Base-by-base conservation (phyloP, 2,888 invertebrate species). In the Pimpla rufipes region DNA sequence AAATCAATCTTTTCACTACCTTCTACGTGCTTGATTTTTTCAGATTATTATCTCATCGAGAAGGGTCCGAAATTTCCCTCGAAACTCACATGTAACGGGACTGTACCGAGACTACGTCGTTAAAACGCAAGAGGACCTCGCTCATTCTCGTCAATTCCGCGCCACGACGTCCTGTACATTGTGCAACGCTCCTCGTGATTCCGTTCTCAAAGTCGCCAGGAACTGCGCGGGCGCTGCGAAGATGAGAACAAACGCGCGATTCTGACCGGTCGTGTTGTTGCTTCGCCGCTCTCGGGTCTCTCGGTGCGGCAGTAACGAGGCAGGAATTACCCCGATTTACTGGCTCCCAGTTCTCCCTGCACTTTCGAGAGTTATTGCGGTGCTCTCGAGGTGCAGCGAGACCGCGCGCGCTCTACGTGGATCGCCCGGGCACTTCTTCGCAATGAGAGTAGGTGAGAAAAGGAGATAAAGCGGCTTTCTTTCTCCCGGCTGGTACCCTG, bases 261-360 rank as follows among this genome's bases (percentile, higher is more conserved):
- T 59, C 21, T 57, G 40, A n/a, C 40, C 23, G 70, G 5, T 35
- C 29, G 13, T 35, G 29, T 35, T 35, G 57, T 29, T 57, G 13
- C 57, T 57, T 57, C 40, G 40, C 40, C 23, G 70, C 16, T 10
- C 45, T 42, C 29, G 70, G 42, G 62, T 57, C 21, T 73, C 77
- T 73, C 73, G 59, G 67, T 77, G 50, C n/a, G 21, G 67, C 47
- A 35, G 74, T 67, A 76, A 59, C 66, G 79, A 79, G 74, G 64
- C 79, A 74, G 64, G 78, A 82, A 82, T 82, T 79, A 79, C 70
- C 45, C 35, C 82, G 70, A 78, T 82, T 70, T 74, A 64, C 78
- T 52, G 42, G 62, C 40, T 37, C 74, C 47, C 40, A 23, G 50
- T 70, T 67, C 64, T 57, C 10, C 37, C 42, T 45, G 45, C 68